A percentile compares a stretch with the other conserved stretches of the same genome.
Evolutionary conservation across 1,140 invertebrate genomes (phyloP).

Genomic region (Hypsibius dujardini): DNA sequence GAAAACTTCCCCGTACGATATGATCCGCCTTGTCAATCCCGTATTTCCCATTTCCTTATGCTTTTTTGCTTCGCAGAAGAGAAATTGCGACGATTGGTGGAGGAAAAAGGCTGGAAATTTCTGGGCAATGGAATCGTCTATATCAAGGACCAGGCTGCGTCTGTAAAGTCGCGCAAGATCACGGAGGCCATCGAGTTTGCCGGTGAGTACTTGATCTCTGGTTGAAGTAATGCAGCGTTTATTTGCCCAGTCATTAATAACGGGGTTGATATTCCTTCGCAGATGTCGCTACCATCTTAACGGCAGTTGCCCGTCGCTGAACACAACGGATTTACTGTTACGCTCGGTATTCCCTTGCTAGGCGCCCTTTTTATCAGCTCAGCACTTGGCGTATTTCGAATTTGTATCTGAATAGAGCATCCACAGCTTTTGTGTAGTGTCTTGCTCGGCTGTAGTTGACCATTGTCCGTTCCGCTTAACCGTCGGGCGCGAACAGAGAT

Average conservation of each 20-base stretch:
- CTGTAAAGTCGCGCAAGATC: constrained; percentile 87
- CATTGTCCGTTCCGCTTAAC: too few species aligned
- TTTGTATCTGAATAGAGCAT: too few species aligned
- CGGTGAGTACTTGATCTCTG: constrained; percentile 19
- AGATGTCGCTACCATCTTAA: constrained; percentile 15
- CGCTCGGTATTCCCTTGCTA: too few species aligned
- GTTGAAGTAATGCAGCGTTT: constrained; percentile 24
- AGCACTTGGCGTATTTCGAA: too few species aligned
- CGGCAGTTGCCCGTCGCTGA: neutral
- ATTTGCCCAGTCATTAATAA: neutral
- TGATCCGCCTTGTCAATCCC: constrained; percentile 27
- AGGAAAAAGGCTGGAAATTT: constrained; percentile 82
- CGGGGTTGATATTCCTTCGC: constrained; percentile 16
- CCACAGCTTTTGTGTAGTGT: too few species aligned
- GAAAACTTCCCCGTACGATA: constrained; percentile 59
- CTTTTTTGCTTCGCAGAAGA: constrained; percentile 43
- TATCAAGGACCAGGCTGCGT: constrained; percentile 84
- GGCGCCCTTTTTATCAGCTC: too few species aligned
- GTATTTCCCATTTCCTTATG: constrained; percentile 18
- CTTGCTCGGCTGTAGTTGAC: too few species aligned
- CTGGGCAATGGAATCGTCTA: constrained; percentile 52
- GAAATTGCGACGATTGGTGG: constrained; percentile 71
- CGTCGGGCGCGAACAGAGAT: too few species aligned
- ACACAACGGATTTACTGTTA: too few species aligned
- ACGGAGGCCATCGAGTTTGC: constrained; percentile 93